Percentiles rank a stretch among this genome's conserved stretches.
Evolutionary conservation across 1,140 invertebrate species (phyloP).

Genomic region (Myzus persicae): DNA sequence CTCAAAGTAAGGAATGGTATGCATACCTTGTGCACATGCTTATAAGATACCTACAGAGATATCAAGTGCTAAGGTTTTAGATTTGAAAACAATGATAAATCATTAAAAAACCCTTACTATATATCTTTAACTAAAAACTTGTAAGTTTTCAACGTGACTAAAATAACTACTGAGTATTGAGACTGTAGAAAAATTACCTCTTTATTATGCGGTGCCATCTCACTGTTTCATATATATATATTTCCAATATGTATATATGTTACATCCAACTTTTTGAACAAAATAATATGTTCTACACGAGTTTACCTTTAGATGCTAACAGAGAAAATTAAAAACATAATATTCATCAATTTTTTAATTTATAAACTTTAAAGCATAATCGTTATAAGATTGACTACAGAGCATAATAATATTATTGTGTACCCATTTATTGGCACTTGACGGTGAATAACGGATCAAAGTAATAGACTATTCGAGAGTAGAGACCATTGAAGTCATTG

Average conservation of each 20-base stretch:
- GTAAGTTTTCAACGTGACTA: neutral
- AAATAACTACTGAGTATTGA: neutral
- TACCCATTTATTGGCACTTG: neutral
- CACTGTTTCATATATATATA: no score
- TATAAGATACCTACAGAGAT: neutral
- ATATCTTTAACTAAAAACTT: neutral
- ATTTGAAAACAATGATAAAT: neutral
- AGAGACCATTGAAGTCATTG: no score
- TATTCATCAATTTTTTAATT: neutral
- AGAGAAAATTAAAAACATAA: neutral
- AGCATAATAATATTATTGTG: neutral
- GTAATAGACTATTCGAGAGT: no score
- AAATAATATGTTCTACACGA: neutral
- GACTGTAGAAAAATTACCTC: neutral
- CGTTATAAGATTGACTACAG: neutral
- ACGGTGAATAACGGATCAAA: no score
- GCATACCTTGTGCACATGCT: neutral
- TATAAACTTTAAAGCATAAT: neutral
- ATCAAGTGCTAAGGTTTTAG: neutral
- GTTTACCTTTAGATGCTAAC: neutral
- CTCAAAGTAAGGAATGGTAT: neutral
- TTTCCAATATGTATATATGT: neutral
- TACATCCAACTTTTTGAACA: neutral
- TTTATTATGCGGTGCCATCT: neutral
- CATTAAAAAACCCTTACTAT: neutral